Base-by-base conservation (phyloP, 2,797 vertebrate species). In the Thamnophis elegans region DNA sequence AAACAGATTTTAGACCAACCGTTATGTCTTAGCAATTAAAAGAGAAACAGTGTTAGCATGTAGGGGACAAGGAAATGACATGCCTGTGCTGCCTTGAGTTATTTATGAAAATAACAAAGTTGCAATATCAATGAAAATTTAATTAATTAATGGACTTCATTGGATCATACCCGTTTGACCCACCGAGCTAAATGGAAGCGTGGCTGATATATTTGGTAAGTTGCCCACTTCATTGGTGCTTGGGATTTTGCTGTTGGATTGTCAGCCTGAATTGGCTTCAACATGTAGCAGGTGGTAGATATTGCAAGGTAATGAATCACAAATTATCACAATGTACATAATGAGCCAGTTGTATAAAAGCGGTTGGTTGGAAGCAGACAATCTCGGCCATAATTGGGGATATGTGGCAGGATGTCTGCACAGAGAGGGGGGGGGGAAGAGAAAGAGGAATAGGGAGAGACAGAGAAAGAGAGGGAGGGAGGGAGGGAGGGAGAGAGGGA, bases 391-490 rank as follows among this genome's bases (percentile, higher is more conserved):
- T 65, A 65, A 65, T 47, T 89, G 59, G 42, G 42, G 28, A 65
- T 62, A 53, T 47, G 73, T 82, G 22, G 36, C 73, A 82, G 36
- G 20, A 36, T 78, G 8, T 47, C 32, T 22, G 20, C 62, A 16
- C 4, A 28, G 25, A 8, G 1, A 16, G 13, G 18, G 5, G 10
- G 2, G 2, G 4, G 5, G 6, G 2, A 20, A 3, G 53, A 0
- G 60, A 13, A 65, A n/a, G 62, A 47, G 47, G 47, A 47, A 1
- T 8, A 58, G 56, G 1, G 56, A 58, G 56, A 58, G n/a, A n/a
- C 5, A 58, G 18, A 5, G 56, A 54, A 11, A 54, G 11, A 54
- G 0, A 54, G 10, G 12, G 59, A 26, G 59, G 1, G 55, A 56
- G 55, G 14, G 55, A 56, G 55, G 18, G 14, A 56, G 16, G 4